Conservation (phyloP, 2,888 invertebrate species). For the Nowickia ferox region DNA sequence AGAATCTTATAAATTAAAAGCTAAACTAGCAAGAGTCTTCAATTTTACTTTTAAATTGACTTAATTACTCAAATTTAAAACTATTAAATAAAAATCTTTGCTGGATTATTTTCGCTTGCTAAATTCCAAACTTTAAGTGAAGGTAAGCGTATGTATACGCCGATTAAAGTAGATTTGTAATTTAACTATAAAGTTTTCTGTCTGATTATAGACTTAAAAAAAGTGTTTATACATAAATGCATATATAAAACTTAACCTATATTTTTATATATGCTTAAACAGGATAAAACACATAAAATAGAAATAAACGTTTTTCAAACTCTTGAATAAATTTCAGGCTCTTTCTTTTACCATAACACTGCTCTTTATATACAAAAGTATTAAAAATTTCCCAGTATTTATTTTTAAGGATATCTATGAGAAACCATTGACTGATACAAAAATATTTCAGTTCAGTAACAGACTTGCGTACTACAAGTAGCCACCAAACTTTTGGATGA, state of each 20-base stretch:
- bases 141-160: not conserved
- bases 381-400: slow-evolving; percentile 63
- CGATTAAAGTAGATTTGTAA: slow-evolving; percentile 14
- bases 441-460: slow-evolving; percentile 57
- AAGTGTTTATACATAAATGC: not conserved
- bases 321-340: not conserved
- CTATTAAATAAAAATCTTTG: not conserved
- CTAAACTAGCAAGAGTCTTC: no score
- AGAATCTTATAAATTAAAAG: no score
- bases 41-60: no score
- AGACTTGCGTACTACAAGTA: slow-evolving; percentile 68
- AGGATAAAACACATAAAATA: slow-evolving; percentile 2
- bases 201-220: slow-evolving; percentile 35
- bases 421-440: slow-evolving; percentile 36
- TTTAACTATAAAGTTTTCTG: slow-evolving; percentile 22
- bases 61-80: no score
- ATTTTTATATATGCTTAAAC: slow-evolving; percentile 50
- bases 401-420: slow-evolving; percentile 6
- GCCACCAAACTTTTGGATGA: slow-evolving; percentile 42
- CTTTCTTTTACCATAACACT: not conserved
- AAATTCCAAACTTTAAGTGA: not conserved
- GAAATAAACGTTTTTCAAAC: not conserved
- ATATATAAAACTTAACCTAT: slow-evolving; percentile 61
- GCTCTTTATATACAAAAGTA: slow-evolving; percentile 4
- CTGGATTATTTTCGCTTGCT: not conserved